Base-by-base conservation (phyloP, 2,113 vertebrate genomes). In the Actenoides hombroni region DNA sequence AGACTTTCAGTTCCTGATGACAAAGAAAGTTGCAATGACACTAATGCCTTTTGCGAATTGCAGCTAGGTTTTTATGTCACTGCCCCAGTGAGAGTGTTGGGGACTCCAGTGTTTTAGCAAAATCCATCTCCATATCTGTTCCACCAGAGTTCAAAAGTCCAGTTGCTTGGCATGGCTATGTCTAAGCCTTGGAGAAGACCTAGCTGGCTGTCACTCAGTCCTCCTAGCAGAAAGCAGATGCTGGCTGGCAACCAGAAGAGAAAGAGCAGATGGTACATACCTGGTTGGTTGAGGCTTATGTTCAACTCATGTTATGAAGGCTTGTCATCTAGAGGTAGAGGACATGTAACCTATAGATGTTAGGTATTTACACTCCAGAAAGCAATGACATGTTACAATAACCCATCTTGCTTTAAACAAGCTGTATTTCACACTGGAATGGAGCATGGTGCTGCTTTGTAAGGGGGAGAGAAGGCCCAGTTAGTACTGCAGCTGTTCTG, bases 121-220 rank as follows among this genome's bases (percentile, higher is more conserved):
- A 83, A 67, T 35, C 24, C 20, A 37, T 35, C 28, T 56, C 24
- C 17, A 14, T 2, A 3, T 20, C 75, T 28, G 63, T 21, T 59
- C 53, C 46, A 61, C 14, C 24, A 14, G 79, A 48, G 81, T 49
- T 24, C 0, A 1, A 56, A 80, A 37, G 57, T 54, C 16, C 21
- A 11, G 68, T 71, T 0, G 0, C 13, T 75, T 51, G 37, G 21
- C 0, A 1, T 40, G 73, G 68, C 74, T 61, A 3, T 16, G 18
- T 33, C 85, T 35, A 26, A 48, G 31, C 40, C 26, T 18, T 49
- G 46, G 69, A 88, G 53, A 35, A 82, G 19, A 37, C 16, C 79
- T 88, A 20, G 60, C 60, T 51, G 54, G 53, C 54, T 53, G 16
- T 31, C 44, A 21, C 44, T 59, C 42, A 21, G 42, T 26, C 28